phyloP scores from a whole-genome alignment of 1,140 invertebrate genomes.

The Cotesia vestalis region DNA sequence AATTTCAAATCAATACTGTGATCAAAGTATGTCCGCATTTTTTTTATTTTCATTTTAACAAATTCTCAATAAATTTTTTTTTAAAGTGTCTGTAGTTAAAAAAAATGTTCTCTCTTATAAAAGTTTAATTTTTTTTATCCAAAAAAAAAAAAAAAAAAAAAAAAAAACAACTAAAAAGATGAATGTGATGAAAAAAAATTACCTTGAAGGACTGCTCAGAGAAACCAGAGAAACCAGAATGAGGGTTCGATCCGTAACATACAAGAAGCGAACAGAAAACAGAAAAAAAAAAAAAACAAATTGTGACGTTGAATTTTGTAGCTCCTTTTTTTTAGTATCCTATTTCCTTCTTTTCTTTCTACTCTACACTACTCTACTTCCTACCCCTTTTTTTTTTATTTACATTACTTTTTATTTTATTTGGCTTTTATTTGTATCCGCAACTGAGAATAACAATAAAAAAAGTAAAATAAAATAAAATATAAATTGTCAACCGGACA shows the following conservation, averaged over 20 bases:
- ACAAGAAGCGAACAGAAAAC: constrained; percentile 61
- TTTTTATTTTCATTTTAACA: too few relatives aligned
- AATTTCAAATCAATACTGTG: too few relatives aligned
- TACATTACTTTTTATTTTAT: constrained; percentile 4
- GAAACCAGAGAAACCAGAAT: constrained; percentile 54
- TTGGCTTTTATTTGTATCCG: background rate
- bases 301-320: constrained; percentile 54
- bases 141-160: constrained; percentile 32
- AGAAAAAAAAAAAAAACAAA: constrained; percentile 50
- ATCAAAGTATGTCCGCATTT: too few relatives aligned
- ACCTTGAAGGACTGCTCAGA: constrained; percentile 63
- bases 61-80: too few relatives aligned
- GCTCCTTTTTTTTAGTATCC: constrained; percentile 38
- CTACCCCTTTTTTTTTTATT: constrained; percentile 3
- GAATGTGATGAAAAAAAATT: constrained; percentile 50
- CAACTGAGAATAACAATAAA: background rate
- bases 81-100: too few relatives aligned
- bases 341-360: constrained; percentile 23
- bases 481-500: constrained; percentile 2
- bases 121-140: too few relatives aligned
- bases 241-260: constrained; percentile 58
- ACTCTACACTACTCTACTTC: constrained; percentile 3
- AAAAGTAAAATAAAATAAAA: constrained; percentile 2
- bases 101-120: too few relatives aligned
- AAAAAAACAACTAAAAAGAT: constrained; percentile 19